These are phyloP conservation scores for Teleogryllus oceanicus DNA, from an alignment of 2,888 invertebrate species.

Conservation along the genomic window DNA sequence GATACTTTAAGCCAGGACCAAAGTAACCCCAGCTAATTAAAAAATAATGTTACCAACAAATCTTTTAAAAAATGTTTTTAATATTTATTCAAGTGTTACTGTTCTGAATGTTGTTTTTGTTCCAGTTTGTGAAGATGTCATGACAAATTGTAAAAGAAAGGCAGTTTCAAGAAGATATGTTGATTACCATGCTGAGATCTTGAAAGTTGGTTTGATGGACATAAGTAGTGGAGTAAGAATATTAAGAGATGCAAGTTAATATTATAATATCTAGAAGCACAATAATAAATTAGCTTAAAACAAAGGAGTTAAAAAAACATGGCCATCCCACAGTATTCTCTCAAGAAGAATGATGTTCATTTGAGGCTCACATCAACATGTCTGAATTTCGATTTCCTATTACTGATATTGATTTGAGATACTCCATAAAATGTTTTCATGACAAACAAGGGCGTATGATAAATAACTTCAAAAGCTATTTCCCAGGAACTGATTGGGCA, in stretches of 20 bases:
- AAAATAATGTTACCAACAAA: background rate
- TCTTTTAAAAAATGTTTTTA: background rate
- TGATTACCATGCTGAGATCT: background rate
- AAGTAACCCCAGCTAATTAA: background rate
- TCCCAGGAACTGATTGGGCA: constrained; percentile 21
- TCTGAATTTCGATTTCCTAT: constrained; percentile 12
- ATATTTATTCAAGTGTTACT: background rate
- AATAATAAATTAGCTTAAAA: background rate
- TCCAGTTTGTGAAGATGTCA: background rate
- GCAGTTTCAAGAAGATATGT: background rate
- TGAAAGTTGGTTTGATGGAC: background rate
- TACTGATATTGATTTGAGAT: constrained; percentile 27
- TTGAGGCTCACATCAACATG: background rate
- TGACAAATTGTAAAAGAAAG: background rate
- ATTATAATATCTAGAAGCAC: background rate
- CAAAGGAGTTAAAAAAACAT: background rate
- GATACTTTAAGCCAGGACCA: constrained; percentile 3
- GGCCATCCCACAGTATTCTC: background rate
- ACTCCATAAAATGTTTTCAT: constrained; percentile 23
- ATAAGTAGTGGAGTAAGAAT: background rate
- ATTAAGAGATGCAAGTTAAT: background rate
- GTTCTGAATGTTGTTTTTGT: background rate
- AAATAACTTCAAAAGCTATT: constrained; percentile 25
- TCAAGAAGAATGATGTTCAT: background rate
- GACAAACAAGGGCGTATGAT: constrained; percentile 11